Evolutionary conservation across 37 sponge, comb jelly and placozoan species (phyloP).

Genomic region (Diacarnus erythraeanus): DNA sequence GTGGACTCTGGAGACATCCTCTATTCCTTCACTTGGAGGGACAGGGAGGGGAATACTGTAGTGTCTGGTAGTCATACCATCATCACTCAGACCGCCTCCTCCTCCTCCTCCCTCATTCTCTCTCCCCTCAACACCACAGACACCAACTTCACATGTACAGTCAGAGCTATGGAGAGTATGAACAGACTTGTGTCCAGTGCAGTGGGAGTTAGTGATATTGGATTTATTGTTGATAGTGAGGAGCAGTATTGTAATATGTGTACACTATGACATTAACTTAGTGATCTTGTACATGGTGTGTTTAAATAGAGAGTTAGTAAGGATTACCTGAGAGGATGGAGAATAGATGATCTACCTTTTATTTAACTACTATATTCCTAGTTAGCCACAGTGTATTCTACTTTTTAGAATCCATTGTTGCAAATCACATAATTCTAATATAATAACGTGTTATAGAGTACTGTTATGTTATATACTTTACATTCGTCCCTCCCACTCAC

Average conservation of each 20-base stretch:
- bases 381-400: too few species aligned
- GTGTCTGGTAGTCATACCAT: background rate
- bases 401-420: too few species aligned
- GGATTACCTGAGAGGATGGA: too few species aligned
- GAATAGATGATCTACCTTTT: too few species aligned
- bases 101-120: constrained; percentile 13
- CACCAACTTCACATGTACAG: constrained; percentile 20
- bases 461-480: too few species aligned
- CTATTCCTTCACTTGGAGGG: background rate
- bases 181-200: background rate
- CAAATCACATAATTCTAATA: too few species aligned
- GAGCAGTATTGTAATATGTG: background rate
- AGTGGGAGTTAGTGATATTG: background rate
- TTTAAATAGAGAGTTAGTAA: too few species aligned
- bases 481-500: too few species aligned
- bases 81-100: background rate
- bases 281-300: background rate
- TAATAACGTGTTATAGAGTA: too few species aligned
- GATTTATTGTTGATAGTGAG: constrained; percentile 10
- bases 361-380: too few species aligned
- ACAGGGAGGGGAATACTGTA: background rate
- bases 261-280: background rate
- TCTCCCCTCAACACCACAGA: constrained; percentile 20
- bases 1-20: background rate
- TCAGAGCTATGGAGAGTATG: background rate